Evolutionary conservation across 1,140 invertebrate genomes (phyloP).

Genomic region (Gonatopus flavifemur): DNA sequence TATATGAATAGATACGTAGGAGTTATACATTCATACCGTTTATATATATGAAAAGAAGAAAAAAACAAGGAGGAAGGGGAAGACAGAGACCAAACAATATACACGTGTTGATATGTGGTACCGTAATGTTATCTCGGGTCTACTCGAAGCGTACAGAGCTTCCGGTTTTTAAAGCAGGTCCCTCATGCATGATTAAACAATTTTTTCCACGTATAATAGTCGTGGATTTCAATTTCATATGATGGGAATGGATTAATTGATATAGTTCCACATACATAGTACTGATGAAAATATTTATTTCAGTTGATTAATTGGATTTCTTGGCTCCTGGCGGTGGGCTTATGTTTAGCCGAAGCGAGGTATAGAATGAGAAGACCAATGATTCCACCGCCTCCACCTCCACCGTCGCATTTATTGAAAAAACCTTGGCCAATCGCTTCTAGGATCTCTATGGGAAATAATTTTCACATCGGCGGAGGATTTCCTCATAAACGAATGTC

Average conservation of each 20-base stretch:
- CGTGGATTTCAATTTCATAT: neutral
- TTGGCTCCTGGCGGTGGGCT: conserved; percentile 34
- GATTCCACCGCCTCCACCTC: conserved; percentile 22
- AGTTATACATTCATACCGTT: neutral
- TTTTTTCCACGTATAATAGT: too few relatives aligned
- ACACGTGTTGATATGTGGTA: conserved; percentile 24
- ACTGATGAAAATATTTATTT: conserved; percentile 17
- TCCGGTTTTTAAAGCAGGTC: conserved; percentile 9
- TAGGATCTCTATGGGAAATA: conserved; percentile 43
- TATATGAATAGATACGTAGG: neutral
- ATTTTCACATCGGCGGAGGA: conserved; percentile 33
- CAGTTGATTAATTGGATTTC: conserved; percentile 37
- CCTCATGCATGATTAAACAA: too few relatives aligned
- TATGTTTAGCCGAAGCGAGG: conserved; percentile 39
- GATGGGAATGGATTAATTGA: neutral
- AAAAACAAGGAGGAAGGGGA: neutral
- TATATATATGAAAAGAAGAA: neutral
- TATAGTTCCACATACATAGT: neutral
- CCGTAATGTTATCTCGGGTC: conserved; percentile 16
- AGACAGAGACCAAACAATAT: conserved; percentile 1
- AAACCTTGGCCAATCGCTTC: conserved; percentile 42
- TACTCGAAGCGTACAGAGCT: conserved; percentile 2
- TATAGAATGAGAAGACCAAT: conserved; percentile 42
- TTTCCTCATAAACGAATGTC: conserved; percentile 34
- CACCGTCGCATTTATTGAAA: conserved; percentile 38